Percentiles rank a stretch among this genome's conserved stretches.
Conservation (phyloP, 2,113 vertebrate genomes). For the Oryzias curvinotus region DNA sequence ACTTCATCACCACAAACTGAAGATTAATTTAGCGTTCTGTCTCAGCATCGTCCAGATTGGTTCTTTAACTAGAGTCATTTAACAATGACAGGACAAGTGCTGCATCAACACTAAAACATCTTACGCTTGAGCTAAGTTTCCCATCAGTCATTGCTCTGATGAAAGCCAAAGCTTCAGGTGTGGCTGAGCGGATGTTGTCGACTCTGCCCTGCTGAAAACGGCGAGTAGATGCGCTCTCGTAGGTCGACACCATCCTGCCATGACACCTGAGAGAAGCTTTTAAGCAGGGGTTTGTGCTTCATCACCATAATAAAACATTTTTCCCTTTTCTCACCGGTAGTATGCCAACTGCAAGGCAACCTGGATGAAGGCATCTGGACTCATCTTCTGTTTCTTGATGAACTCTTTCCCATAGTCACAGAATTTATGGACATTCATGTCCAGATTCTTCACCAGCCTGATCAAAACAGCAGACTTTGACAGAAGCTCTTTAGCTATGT, state of each 20-base stretch:
- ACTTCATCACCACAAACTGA: constrained; percentile 1
- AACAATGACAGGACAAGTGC: background rate
- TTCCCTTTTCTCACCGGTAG: constrained; percentile 80
- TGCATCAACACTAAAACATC: constrained; percentile 24
- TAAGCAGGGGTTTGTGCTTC: background rate
- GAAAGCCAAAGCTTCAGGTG: constrained; percentile 85
- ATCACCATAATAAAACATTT: no score
- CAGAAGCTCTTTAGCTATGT: background rate
- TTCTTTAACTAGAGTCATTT: constrained; percentile 6
- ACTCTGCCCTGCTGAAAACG: constrained; percentile 90
- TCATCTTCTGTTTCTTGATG: constrained; percentile 93
- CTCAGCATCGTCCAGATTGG: constrained; percentile 7
- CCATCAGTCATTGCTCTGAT: constrained; percentile 85
- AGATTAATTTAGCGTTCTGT: constrained; percentile 6
- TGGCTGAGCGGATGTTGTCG: constrained; percentile 95
- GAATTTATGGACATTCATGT: constrained; percentile 87
- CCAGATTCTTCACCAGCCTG: constrained; percentile 87
- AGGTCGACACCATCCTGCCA: constrained; percentile 83
- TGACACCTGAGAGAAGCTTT: constrained; percentile 79
- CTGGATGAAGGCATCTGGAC: constrained; percentile 94
- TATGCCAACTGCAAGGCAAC: constrained; percentile 91
- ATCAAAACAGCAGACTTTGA: background rate
- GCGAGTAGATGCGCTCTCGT: constrained; percentile 95
- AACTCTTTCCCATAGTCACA: constrained; percentile 89
- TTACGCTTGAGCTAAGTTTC: constrained; percentile 70